phyloP scores from a whole-genome alignment of 2,113 vertebrate species.

The Zeus faber region DNA sequence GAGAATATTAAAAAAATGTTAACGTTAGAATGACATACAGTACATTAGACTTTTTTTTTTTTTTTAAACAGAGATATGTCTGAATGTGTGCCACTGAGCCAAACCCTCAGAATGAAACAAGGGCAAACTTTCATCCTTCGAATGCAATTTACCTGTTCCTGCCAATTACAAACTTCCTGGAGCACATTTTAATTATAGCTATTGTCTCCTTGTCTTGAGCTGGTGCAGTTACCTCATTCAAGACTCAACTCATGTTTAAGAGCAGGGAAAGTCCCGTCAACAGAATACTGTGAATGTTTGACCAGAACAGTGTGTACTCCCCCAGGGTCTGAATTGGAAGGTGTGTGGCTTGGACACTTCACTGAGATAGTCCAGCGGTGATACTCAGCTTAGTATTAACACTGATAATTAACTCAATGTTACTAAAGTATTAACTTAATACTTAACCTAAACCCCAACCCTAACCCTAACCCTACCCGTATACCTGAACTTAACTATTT shows the following conservation, averaged over 20 bases:
- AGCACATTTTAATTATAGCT: slow-evolving; percentile 69
- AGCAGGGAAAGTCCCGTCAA: slow-evolving; percentile 59
- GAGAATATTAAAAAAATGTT: too few relatives aligned
- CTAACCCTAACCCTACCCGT: too few relatives aligned
- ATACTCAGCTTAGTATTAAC: too few relatives aligned
- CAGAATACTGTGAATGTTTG: slow-evolving; percentile 21
- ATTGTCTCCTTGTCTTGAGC: slow-evolving; percentile 29
- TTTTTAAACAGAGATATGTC: slow-evolving; percentile 9
- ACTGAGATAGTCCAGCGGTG: too few relatives aligned
- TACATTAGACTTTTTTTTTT: too few relatives aligned
- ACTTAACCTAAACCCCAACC: too few relatives aligned
- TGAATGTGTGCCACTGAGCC: slow-evolving; percentile 15
- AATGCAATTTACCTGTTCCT: slow-evolving; percentile 34
- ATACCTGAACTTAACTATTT: not conserved
- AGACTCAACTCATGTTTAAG: slow-evolving; percentile 57
- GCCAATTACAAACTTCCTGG: slow-evolving; percentile 55
- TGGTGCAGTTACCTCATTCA: slow-evolving; percentile 41
- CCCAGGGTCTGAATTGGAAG: not conserved
- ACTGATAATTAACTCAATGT: too few relatives aligned
- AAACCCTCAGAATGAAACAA: slow-evolving; percentile 2
- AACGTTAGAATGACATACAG: too few relatives aligned
- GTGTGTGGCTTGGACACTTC: not conserved
- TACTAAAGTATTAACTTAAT: too few relatives aligned
- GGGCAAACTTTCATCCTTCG: slow-evolving; percentile 5
- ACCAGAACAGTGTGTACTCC: slow-evolving; percentile 21